A percentile compares a stretch with the other conserved stretches of the same genome.
phyloP scores from a whole-genome alignment of 1,140 invertebrate genomes.

The Phocides pigmalion region DNA sequence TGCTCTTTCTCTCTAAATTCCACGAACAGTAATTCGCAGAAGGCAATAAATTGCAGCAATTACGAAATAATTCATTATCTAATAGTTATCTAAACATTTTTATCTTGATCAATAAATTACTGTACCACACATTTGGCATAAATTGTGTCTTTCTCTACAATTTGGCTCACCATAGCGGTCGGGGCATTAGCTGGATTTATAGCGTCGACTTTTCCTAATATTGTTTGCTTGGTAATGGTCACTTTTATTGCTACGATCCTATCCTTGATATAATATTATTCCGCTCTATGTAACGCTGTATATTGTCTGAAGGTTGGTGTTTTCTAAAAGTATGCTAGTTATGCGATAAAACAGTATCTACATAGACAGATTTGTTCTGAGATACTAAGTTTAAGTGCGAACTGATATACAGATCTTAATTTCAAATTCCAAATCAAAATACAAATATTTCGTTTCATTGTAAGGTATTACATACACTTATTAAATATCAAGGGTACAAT shows the following conservation, averaged over 20 bases:
- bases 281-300: slow-evolving; percentile 7
- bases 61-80: background rate
- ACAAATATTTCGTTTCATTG: too few species aligned
- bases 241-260: slow-evolving; percentile 70
- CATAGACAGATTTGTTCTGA: too few species aligned
- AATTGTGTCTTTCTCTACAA: slow-evolving; percentile 59
- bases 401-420: too few species aligned
- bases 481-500: too few species aligned
- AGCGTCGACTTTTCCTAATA: slow-evolving; percentile 68
- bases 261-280: slow-evolving; percentile 67
- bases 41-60: too few species aligned
- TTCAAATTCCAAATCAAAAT: too few species aligned
- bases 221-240: slow-evolving; percentile 78
- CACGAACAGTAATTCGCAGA: too few species aligned
- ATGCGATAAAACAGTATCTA: too few species aligned
- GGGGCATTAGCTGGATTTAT: slow-evolving; percentile 68
- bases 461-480: too few species aligned
- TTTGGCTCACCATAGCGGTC: slow-evolving; percentile 62
- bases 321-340: too few species aligned
- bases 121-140: slow-evolving; percentile 34
- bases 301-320: background rate
- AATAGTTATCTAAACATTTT: slow-evolving; percentile 6
- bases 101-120: slow-evolving; percentile 5
- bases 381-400: too few species aligned
- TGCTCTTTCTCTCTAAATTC: too few species aligned